Base-by-base conservation (phyloP, 2,888 invertebrate species). In the Chymomyza amoena region DNA sequence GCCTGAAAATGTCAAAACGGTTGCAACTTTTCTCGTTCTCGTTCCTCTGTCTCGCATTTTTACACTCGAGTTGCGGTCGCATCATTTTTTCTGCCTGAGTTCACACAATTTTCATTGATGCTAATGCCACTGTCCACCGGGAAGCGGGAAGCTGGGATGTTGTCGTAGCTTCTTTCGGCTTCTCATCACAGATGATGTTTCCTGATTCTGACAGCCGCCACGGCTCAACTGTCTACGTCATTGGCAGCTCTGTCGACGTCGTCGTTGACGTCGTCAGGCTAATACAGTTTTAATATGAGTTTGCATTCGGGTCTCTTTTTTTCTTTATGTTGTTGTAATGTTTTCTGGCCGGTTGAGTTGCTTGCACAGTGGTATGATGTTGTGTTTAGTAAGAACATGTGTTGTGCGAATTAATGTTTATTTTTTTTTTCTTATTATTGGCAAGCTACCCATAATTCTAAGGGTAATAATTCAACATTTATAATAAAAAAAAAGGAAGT, bases 281-380 rank as follows among this genome's bases (percentile, higher is more conserved):
- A 86, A 89, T 88, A 78, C 88, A 80, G 70, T 86, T 89, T 89
- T 80, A 84, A 80, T 88, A 84, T 78, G 78, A 79, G 84, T 75
- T 78, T 80, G 72, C 72, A 59, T 81, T 69, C 32, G 75, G 39
- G 10, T 45, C 13, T 39, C 0, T 39, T 13, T 45, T 45, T 45
- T 65, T n/a, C 54, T 50, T 50, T 62, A n/a, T n/a, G n/a, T 60
- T 45, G 0, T 45, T 45, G 39, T 45, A 45, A 32, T 32, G 32
- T 32, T 32, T 32, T 32, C 32, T 32, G 32, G 39, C 10, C 39
- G 39, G 10, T 45, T 45, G 39, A 45, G 13, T 13, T 13, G 13
- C 13, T 45, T 45, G 39, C 39, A 45, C 39, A 45, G 39, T 45
- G 39, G 39, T 13, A 45, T 25, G 25, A 25, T 25, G 25, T 25